Percentiles rank a stretch among this genome's conserved stretches.
These are phyloP conservation scores for Parambassis ranga DNA, from an alignment of 2,797 vertebrate genomes.

Conservation along the genomic window DNA sequence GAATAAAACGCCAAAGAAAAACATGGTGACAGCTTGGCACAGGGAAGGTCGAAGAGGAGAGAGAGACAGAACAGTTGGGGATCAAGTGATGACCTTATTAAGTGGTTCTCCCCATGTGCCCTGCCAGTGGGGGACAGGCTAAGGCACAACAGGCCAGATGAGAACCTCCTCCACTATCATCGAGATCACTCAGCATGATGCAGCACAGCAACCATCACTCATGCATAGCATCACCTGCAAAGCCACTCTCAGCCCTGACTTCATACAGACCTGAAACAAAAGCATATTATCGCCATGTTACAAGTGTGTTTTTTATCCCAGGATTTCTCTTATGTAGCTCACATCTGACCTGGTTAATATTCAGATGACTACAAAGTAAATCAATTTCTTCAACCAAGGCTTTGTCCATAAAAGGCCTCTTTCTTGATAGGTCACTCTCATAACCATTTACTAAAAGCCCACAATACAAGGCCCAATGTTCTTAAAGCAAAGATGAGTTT, in stretches of 20 bases:
- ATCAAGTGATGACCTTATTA: conserved; percentile 78
- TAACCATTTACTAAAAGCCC: conserved; percentile 27
- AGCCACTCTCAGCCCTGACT: conserved; percentile 16
- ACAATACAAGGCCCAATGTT: conserved; percentile 3
- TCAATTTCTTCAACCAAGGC: neutral
- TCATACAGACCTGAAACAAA: conserved; percentile 3
- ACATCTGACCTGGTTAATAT: neutral
- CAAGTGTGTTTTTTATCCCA: too few species aligned
- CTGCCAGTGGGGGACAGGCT: conserved; percentile 18
- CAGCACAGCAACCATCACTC: conserved; percentile 47
- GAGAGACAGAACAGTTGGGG: conserved; percentile 49
- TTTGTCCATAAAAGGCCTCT: neutral
- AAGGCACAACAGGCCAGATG: conserved; percentile 47
- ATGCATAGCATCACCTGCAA: neutral
- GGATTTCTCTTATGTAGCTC: neutral
- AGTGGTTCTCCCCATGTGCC: conserved; percentile 44
- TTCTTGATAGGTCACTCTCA: neutral
- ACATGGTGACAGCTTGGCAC: conserved; percentile 14
- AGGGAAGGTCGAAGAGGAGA: conserved; percentile 7
- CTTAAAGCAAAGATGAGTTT: conserved; percentile 6
- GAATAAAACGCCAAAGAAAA: neutral
- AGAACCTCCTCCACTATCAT: conserved; percentile 49
- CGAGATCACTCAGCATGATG: conserved; percentile 33
- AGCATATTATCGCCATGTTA: too few species aligned
- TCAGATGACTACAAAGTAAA: neutral